phyloP scores from a whole-genome alignment of 2,888 invertebrate genomes.

The Petrolisthes cinctipes region DNA sequence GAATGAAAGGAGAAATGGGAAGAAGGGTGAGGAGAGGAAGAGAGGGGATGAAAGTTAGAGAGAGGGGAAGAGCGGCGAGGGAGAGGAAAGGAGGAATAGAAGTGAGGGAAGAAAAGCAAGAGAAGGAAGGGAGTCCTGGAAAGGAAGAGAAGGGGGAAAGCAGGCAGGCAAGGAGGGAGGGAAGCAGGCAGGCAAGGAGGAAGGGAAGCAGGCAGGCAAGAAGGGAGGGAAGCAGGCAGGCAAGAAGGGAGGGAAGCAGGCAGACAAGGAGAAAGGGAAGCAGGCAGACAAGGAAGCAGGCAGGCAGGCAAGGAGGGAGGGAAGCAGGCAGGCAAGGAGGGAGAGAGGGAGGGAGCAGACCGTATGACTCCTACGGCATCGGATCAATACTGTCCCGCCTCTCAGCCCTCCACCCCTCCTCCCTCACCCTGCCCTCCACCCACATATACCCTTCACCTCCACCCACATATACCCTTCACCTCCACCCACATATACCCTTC shows the following conservation, averaged over 20 bases:
- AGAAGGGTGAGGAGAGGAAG: background rate
- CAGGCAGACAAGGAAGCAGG: too few species aligned
- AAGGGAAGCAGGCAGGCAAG: too few species aligned
- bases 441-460: too few species aligned
- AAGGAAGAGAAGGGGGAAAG: too few species aligned
- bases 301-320: background rate
- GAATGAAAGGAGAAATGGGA: slow-evolving; percentile 2
- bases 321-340: background rate
- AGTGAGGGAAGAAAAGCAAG: background rate
- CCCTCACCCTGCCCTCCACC: background rate
- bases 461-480: too few species aligned
- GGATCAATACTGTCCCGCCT: background rate
- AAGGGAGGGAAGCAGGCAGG: background rate
- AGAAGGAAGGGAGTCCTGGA: background rate
- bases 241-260: background rate
- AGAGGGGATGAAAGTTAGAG: too few species aligned
- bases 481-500: too few species aligned
- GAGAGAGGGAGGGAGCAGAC: background rate
- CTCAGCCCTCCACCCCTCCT: background rate
- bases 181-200: too few species aligned
- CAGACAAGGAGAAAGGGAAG: too few species aligned
- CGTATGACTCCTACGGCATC: background rate
- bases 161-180: too few species aligned
- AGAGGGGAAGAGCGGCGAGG: background rate
- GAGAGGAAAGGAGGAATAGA: background rate